Base-by-base conservation (phyloP, 2,113 vertebrate genomes). In the Lepidothrix coronata region DNA sequence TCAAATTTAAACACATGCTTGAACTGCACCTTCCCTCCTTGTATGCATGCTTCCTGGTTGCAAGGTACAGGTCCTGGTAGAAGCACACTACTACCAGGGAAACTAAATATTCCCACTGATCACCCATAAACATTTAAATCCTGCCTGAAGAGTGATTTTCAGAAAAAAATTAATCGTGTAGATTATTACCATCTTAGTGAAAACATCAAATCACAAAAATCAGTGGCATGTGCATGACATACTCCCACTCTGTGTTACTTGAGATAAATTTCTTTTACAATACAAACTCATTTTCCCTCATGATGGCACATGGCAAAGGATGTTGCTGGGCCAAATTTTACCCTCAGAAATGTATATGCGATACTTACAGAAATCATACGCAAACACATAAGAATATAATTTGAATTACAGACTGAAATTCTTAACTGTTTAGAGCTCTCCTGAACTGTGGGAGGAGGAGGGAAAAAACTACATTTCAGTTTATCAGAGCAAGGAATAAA, bases 91-190 rank as follows among this genome's bases (percentile, higher is more conserved):
- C 85, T 28, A 28, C 44, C 23, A 90, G 43, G 70, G 58, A 95
- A 93, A 91, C 12, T 11, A 94, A 86, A 77, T 74, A 94, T 85
- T 77, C 37, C 51, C 44, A 80, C 65, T 58, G 63, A 80, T 83
- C 44, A 33, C 23, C 35, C 33, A 66, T 55, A 94, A 92, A 94
- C 93, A 96, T 59, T 96, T 92, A 96, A 96, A 41, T 59, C 71
- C 74, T 85, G 12, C 41, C 88, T 62, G 31, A 92, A 91, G 66
- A 93, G 14, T 67, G 73, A 87, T 90, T 91, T 96, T 95, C 70
- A 81, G 82, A 62, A 44, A 77, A 89, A 95, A 88, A 73, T 39
- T 55, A 85, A 85, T 94, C 80, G 66, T 74, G 23, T n/a, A 80
- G 73, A 88, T 92, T 93, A 91, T 57, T 92, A 54, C 58, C 55